Percentiles rank a stretch among this genome's conserved stretches.
These are phyloP conservation scores for Ametastegia equiseti DNA, from an alignment of 2,888 invertebrate genomes.

Conservation along the genomic window DNA sequence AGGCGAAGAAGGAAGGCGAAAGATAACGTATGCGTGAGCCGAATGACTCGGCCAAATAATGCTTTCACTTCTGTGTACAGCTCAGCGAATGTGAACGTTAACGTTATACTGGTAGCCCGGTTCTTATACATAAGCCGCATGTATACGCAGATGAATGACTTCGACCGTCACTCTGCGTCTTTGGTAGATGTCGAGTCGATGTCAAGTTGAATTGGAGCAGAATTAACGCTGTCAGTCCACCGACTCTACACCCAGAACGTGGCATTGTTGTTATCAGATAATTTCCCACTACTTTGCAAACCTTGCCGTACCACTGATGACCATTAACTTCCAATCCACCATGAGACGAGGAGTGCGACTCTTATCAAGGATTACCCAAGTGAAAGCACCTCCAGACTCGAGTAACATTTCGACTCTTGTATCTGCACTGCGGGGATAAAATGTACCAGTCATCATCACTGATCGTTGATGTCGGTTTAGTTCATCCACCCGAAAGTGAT, in stretches of 20 bases:
- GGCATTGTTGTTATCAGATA: too few relatives aligned
- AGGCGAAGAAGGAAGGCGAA: not conserved
- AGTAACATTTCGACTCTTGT: too few relatives aligned
- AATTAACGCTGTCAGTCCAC: too few relatives aligned
- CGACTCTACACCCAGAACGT: too few relatives aligned
- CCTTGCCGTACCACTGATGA: too few relatives aligned
- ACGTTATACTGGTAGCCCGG: not conserved
- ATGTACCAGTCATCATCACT: too few relatives aligned
- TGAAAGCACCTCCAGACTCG: not conserved
- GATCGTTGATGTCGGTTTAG: not conserved
- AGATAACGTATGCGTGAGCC: slow-evolving; percentile 11
- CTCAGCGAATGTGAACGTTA: slow-evolving; percentile 4
- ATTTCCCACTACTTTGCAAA: too few relatives aligned
- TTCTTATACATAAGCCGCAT: too few relatives aligned
- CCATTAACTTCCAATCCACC: too few relatives aligned
- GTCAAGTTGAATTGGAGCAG: not conserved
- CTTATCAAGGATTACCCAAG: not conserved
- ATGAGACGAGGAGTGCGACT: not conserved
- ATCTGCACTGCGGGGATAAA: too few relatives aligned
- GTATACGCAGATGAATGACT: not conserved
- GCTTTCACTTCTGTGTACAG: slow-evolving; percentile 45
- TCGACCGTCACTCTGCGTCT: not conserved
- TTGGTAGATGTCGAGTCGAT: not conserved
- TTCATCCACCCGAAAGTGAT: not conserved
- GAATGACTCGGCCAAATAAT: slow-evolving; percentile 44